Base-by-base conservation (phyloP, 2,888 invertebrate genomes). In the Spatulosminthurus flaviceps region DNA sequence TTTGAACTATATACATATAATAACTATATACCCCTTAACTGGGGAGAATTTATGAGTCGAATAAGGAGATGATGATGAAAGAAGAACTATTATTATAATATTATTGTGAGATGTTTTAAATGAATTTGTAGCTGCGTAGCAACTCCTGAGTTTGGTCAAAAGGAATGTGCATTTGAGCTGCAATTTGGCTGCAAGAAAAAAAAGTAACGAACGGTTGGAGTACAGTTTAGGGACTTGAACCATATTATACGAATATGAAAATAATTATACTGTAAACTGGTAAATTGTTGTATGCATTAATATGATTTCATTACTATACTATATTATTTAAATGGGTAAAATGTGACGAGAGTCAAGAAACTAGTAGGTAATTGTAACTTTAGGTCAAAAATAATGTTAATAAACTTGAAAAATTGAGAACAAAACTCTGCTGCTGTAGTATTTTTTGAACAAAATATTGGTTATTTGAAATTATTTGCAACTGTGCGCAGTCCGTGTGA, bases 171-270 rank as follows among this genome's bases (percentile, higher is more conserved):
- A n/a, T n/a, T 51, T 13, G 9, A 51, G 51, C 9, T 51, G 51
- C 51, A 51, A n/a, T 34, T 34, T n/a, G 5, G 51, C 51, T 51
- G 34, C 34, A 51, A 51, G n/a, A n/a, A n/a, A n/a, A n/a, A n/a
- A n/a, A n/a, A n/a, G 51, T 51, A 51, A 51, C 16, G 51, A 51
- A 51, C 51, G 51, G 51, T 51, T 51, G 51, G n/a, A 51, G n/a
- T 51, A 51, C n/a, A 51, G 5, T 19, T 51, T 11, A 16, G 51
- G 51, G 51, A 51, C 51, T 19, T 51, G 51, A 51, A 51, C 51
- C 51, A 51, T 51, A 51, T 51, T 51, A 51, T 51, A 51, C 51
- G 51, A 51, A 51, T 51, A 51, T n/a, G 51, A 51, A n/a, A n/a
- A 51, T 51, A 13, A 51, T 51, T 51, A n/a, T n/a, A 51, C 51